Evolutionary conservation across 2,888 invertebrate genomes (phyloP).

Genomic region (Conus canariensis): DNA sequence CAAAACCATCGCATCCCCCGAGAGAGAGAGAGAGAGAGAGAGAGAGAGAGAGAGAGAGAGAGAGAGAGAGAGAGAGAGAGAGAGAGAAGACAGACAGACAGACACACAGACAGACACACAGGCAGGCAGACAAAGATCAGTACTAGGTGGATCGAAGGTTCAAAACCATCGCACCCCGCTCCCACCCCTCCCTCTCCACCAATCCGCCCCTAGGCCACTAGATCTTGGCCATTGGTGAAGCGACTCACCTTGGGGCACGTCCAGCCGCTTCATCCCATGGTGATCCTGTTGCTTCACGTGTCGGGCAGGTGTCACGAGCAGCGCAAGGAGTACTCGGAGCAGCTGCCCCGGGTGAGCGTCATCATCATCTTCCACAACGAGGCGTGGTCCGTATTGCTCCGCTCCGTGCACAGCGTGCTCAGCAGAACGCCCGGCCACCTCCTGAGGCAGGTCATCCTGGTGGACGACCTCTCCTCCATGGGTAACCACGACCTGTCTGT

Average conservation of each 20-base stretch:
- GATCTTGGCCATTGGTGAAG: no score
- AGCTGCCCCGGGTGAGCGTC: slow-evolving; percentile 54
- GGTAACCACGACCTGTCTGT: slow-evolving; percentile 38
- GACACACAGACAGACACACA: neutral
- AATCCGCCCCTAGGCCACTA: no score
- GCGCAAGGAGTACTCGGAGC: slow-evolving; percentile 29
- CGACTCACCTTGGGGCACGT: no score
- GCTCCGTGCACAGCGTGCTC: slow-evolving; percentile 95
- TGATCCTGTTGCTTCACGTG: neutral
- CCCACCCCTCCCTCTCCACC: no score
- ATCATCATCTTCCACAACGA: slow-evolving; percentile 87
- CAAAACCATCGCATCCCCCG: no score
- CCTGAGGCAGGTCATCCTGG: slow-evolving; percentile 93
- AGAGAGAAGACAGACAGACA: neutral
- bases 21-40: no score
- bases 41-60: slow-evolving; percentile 5
- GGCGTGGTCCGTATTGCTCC: slow-evolving; percentile 95
- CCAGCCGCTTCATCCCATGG: no score
- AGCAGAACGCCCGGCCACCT: slow-evolving; percentile 92
- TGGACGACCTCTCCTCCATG: slow-evolving; percentile 93
- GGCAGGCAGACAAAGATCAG: neutral
- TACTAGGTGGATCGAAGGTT: no score
- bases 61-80: neutral
- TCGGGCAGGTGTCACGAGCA: slow-evolving; percentile 44
- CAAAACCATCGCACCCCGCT: no score